Percentiles rank a stretch among this genome's conserved stretches.
phyloP scores from a whole-genome alignment of 2,888 invertebrate genomes.

The Melinaea menophilus region DNA sequence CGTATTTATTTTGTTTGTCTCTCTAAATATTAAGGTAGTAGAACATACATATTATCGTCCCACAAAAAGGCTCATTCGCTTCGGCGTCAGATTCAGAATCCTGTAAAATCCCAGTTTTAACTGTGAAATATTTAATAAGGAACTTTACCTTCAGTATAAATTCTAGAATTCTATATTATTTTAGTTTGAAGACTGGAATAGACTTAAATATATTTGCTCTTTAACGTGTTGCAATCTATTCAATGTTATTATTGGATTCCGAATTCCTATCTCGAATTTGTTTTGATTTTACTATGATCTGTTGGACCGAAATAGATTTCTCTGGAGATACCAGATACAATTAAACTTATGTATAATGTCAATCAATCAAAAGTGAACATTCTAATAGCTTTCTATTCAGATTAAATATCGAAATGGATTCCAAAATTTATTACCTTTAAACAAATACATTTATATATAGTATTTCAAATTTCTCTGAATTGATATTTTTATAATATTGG shows the following conservation, averaged over 20 bases:
- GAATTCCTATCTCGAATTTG: slow-evolving; percentile 34
- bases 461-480: neutral
- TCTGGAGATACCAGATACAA: slow-evolving; percentile 22
- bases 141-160: neutral
- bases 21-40: slow-evolving; percentile 17
- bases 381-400: slow-evolving; percentile 23
- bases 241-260: slow-evolving; percentile 18
- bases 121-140: neutral
- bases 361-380: slow-evolving; percentile 30
- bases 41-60: slow-evolving; percentile 13
- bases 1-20: slow-evolving; percentile 4
- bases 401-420: neutral
- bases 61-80: slow-evolving; percentile 10
- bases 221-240: slow-evolving; percentile 18
- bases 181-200: neutral
- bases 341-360: slow-evolving; percentile 24
- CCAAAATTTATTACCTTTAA: no score
- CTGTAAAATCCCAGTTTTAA: slow-evolving; percentile 6
- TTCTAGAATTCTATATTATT: neutral
- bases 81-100: slow-evolving; percentile 10
- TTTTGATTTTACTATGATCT: slow-evolving; percentile 33
- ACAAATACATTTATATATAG: no score
- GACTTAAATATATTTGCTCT: slow-evolving; percentile 17
- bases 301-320: slow-evolving; percentile 35
- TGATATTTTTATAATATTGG: neutral